Evolutionary conservation across 2,888 invertebrate genomes (phyloP), one percentile per base, ranked within the genome.

Genomic region (Fragum sueziense): DNA sequence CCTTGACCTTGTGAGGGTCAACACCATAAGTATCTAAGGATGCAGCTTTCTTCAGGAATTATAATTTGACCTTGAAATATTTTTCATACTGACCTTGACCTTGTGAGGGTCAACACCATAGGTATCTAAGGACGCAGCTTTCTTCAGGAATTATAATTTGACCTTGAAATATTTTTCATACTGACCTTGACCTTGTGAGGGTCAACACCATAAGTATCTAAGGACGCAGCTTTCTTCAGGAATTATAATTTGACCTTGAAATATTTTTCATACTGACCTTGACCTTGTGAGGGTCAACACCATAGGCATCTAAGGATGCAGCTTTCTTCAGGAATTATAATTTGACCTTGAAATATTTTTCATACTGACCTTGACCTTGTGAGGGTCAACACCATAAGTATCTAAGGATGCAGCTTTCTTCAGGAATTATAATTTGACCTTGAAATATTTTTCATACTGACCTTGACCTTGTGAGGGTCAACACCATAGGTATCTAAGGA

Each of bases 51-150:
- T 96, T 96, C 89, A 99, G 95, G 94, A 99, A 99, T n/a, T n/a
- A n/a, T n/a, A n/a, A n/a, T n/a, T n/a, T n/a, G n/a, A n/a, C n/a
- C n/a, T n/a, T n/a, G n/a, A n/a, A n/a, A n/a, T n/a, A n/a, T n/a
- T n/a, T n/a, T n/a, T 99, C 6, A 9, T 51, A 78, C 88, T 90
- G 93, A 97, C 97, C 95, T 99, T 99, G 37, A 99, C 99, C 78
- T 98, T 97, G 94, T n/a, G 98, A 11, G 99, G 99, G 94, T 99
- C 99, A 47, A 99, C 97, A 31, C 99, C 99, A 92, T 99, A 99
- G 0, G 99, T 98, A 93, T 99, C 99, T 76, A 99, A 94, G 85
- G 96, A 96, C 86, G 97, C 96, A 57, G 98, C 97, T 90, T 97
- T 96, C 93, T 96, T 96, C 89, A 99, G 95, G 94, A 99, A 99